Percentiles rank a stretch among this genome's conserved stretches.
Conservation (phyloP, 2,888 invertebrate species). For the Sinopyrophorus schimmeli region DNA sequence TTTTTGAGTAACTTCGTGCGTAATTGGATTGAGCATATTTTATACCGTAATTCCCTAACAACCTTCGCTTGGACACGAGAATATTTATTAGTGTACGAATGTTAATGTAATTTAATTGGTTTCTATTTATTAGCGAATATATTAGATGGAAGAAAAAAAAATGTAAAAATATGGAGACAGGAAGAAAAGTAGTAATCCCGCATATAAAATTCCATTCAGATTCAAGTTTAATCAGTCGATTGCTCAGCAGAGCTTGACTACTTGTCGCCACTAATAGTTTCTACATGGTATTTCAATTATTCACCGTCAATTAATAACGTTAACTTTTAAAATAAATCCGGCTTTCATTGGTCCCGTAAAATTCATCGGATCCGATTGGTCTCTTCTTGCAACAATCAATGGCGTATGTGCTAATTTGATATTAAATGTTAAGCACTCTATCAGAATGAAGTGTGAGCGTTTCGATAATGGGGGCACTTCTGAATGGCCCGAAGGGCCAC, state of each 20-base stretch:
- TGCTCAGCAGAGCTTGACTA: slow-evolving; percentile 31
- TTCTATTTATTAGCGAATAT: too few relatives aligned
- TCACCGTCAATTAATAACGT: slow-evolving; percentile 30
- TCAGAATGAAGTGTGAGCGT: slow-evolving; percentile 41
- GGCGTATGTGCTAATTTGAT: slow-evolving; percentile 55
- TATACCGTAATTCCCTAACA: too few relatives aligned
- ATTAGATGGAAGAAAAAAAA: too few relatives aligned
- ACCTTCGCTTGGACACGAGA: too few relatives aligned
- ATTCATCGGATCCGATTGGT: slow-evolving; percentile 36
- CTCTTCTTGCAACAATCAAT: slow-evolving; percentile 43
- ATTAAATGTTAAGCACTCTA: slow-evolving; percentile 50
- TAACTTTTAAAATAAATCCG: slow-evolving; percentile 22
- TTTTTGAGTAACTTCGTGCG: too few relatives aligned
- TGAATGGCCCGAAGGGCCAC: slow-evolving; percentile 19
- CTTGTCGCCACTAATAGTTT: slow-evolving; percentile 35
- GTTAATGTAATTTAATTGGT: too few relatives aligned
- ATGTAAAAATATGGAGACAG: slow-evolving; percentile 9
- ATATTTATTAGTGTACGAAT: too few relatives aligned
- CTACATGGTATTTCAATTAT: slow-evolving; percentile 32
- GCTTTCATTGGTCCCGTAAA: slow-evolving; percentile 31
- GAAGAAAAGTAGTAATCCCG: slow-evolving; percentile 16
- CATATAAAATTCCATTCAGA: slow-evolving; percentile 19
- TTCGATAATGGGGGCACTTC: slow-evolving; percentile 17
- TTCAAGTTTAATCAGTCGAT: slow-evolving; percentile 23
- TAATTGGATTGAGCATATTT: too few relatives aligned